Base-by-base conservation (phyloP, 2,113 vertebrate genomes). In the Sinocyclocheilus maitianheensis region DNA sequence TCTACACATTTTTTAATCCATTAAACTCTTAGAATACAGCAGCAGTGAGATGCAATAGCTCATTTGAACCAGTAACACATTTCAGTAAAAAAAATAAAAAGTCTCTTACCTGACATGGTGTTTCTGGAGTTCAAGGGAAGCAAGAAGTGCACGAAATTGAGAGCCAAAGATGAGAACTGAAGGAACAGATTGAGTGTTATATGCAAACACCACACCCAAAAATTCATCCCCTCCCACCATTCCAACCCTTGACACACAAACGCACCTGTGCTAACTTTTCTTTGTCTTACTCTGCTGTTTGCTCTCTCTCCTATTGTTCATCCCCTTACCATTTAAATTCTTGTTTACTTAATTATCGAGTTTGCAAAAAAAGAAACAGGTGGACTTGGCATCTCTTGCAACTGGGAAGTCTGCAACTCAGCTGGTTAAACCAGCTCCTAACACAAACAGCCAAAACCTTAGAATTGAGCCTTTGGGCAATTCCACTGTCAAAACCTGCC, bases 151-250 rank as follows among this genome's bases (percentile, higher is more conserved):
- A 67, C 4, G 81, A 58, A n/a, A 72, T 71, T 26, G 20, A 81
- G 14, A 37, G 1, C 10, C 24, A 20, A 24, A 4, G 3, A 78
- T 24, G 72, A 22, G 75, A 34, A 86, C 78, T 83, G 82, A 43
- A 5, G 40, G 24, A 62, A 80, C 34, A 77, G 11, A n/a, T 51
- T 12, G 20, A 46, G 5, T 22, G 12, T 89, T 87, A 85, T 92
- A 90, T 88, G 48, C 80, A 26, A 60, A 58, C 63, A 14, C 72
- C 87, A 82, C 84, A 60, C 87, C 69, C 63, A 5, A 16, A 55
- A 60, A 10, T 46, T 46, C 24, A 34, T 43, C 48, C 13, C 84
- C n/a, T 13, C 60, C 46, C 37, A n/a, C 12, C 11, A 9, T 46
- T 11, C 3, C n/a, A 12, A 9, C 58, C 69, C 55, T 65, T 5